Evolutionary conservation across 1,140 invertebrate species (phyloP).

Genomic region (Aleiodes sp.): DNA sequence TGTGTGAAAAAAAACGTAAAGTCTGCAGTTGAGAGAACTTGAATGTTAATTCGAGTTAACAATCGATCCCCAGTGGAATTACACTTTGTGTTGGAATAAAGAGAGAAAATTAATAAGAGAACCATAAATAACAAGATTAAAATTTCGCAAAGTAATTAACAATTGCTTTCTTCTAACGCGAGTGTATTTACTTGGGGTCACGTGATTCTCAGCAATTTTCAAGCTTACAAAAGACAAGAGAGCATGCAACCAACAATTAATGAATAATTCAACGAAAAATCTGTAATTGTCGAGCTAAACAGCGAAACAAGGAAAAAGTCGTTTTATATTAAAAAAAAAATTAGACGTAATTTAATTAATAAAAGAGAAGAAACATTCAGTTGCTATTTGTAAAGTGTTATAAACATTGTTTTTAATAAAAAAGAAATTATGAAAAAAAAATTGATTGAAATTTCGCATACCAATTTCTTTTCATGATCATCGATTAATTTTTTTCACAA

Average conservation of each 20-base stretch:
- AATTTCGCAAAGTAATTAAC: neutral
- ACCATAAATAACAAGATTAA: neutral
- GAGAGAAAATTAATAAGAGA: neutral
- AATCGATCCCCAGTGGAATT: neutral
- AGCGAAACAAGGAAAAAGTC: too few relatives aligned
- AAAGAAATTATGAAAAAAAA: conserved; percentile 27
- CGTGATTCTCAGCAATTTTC: conserved; percentile 7
- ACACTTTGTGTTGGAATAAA: neutral
- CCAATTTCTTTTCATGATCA: conserved; percentile 21
- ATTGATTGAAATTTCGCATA: conserved; percentile 10
- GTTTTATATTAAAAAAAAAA: neutral
- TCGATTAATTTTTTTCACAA: neutral
- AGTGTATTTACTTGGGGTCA: neutral
- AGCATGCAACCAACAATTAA: neutral
- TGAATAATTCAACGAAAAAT: conserved; percentile 24
- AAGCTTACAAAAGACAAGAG: neutral
- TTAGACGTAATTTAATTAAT: conserved; percentile 20
- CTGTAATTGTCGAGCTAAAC: conserved; percentile 17
- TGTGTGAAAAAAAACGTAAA: neutral
- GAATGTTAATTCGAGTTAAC: neutral
- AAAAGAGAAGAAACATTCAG: conserved; percentile 30
- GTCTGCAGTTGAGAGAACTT: neutral
- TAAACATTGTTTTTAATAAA: conserved; percentile 34
- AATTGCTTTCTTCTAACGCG: neutral
- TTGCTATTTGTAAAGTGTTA: conserved; percentile 42